Conservation (phyloP, 2,888 invertebrate genomes). For the Epinotia brunnichana region DNA sequence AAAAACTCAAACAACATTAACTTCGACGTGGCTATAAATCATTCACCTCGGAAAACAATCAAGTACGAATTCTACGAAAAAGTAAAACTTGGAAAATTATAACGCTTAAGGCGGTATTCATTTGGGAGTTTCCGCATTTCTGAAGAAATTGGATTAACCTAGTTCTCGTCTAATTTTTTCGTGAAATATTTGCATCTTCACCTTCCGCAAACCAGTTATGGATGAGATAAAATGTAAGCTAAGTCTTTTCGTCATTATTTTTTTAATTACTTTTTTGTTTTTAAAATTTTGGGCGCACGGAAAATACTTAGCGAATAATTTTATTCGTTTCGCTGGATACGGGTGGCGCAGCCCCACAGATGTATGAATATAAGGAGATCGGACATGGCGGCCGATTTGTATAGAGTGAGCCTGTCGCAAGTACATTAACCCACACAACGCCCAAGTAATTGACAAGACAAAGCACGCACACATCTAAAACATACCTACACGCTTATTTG, state of each 20-base stretch:
- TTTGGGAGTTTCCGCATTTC: constrained; percentile 2
- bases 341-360: too few relatives aligned
- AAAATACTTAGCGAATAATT: too few relatives aligned
- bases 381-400: too few relatives aligned
- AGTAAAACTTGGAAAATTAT: background rate
- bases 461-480: too few relatives aligned
- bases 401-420: too few relatives aligned
- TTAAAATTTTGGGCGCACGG: background rate
- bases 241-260: background rate
- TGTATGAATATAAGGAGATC: too few relatives aligned
- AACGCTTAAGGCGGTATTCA: background rate
- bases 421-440: too few relatives aligned
- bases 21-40: background rate
- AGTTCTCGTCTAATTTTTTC: constrained; percentile 26
- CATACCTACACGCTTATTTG: too few relatives aligned
- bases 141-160: constrained; percentile 29
- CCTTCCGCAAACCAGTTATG: constrained; percentile 22
- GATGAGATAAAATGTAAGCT: constrained; percentile 8
- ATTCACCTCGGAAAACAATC: background rate
- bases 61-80: background rate
- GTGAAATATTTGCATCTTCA: constrained; percentile 18
- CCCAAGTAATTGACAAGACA: too few relatives aligned
- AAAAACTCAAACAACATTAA: background rate
- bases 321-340: too few relatives aligned
- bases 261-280: background rate